Evolutionary conservation across 1,140 invertebrate species (phyloP).

Genomic region (Mya arenaria): DNA sequence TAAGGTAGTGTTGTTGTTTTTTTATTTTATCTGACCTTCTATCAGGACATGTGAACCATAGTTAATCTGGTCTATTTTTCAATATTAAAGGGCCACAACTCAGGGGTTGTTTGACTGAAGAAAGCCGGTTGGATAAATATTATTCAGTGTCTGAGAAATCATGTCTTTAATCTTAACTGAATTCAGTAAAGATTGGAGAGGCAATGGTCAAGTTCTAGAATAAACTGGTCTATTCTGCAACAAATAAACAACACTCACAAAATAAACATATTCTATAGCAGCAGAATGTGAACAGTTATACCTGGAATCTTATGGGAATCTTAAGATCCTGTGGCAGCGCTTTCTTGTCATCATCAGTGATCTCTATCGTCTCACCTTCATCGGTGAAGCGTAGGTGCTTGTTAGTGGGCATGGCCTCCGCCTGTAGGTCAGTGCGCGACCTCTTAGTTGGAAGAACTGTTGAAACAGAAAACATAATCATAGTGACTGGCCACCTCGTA

Average conservation of each 20-base stretch:
- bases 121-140: neutral
- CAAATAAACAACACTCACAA: neutral
- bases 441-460: slow-evolving; percentile 34
- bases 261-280: neutral
- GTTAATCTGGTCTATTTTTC: too few relatives aligned
- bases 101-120: neutral
- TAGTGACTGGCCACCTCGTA: too few relatives aligned
- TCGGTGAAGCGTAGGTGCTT: slow-evolving; percentile 33
- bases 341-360: slow-evolving; percentile 46
- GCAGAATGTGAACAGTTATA: neutral
- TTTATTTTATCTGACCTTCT: too few relatives aligned
- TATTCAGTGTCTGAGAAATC: neutral
- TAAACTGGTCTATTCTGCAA: neutral
- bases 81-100: too few relatives aligned
- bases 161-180: neutral
- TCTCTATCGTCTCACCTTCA: neutral
- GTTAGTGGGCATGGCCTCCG: neutral
- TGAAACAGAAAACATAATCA: too few relatives aligned
- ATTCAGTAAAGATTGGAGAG: neutral
- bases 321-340: slow-evolving; percentile 50
- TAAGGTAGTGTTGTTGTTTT: too few relatives aligned
- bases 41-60: too few relatives aligned
- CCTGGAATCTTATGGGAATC: slow-evolving; percentile 48
- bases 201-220: neutral
- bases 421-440: slow-evolving; percentile 40